Conservation (phyloP, 2,888 invertebrate genomes). For the Harpalus rufipes region DNA sequence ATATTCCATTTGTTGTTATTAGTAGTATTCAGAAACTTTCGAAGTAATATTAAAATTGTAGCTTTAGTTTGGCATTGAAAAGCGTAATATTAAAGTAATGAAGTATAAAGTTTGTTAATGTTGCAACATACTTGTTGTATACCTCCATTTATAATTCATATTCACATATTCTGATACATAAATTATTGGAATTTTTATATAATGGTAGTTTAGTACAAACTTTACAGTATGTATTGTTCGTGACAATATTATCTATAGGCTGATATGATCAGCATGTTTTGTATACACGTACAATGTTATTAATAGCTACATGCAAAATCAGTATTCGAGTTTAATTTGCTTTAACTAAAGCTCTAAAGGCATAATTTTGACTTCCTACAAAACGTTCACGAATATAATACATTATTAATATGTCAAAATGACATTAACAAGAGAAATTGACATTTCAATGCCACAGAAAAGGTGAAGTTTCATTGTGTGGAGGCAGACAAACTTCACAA, state of each 20-base stretch:
- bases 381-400: not conserved
- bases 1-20: too few species aligned
- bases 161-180: conserved; percentile 13
- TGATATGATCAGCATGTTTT: conserved; percentile 33
- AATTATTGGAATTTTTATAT: conserved; percentile 25
- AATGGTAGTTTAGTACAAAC: conserved; percentile 16
- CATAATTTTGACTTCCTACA: conserved; percentile 17
- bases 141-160: conserved; percentile 28
- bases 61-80: not conserved
- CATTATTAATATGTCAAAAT: conserved; percentile 8
- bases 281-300: conserved; percentile 45
- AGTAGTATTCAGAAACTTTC: not conserved
- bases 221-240: conserved; percentile 37
- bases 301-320: conserved; percentile 40
- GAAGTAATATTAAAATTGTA: not conserved
- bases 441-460: not conserved
- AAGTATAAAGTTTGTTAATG: conserved; percentile 1
- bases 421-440: not conserved
- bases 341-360: conserved; percentile 26
- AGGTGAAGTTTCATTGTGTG: not conserved
- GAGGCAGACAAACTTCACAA: not conserved
- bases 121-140: not conserved
- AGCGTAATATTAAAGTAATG: not conserved
- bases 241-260: conserved; percentile 37
- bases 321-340: conserved; percentile 43